Evolutionary conservation across 2,797 vertebrate genomes (phyloP).

Genomic region (Halcyon chelicuti): DNA sequence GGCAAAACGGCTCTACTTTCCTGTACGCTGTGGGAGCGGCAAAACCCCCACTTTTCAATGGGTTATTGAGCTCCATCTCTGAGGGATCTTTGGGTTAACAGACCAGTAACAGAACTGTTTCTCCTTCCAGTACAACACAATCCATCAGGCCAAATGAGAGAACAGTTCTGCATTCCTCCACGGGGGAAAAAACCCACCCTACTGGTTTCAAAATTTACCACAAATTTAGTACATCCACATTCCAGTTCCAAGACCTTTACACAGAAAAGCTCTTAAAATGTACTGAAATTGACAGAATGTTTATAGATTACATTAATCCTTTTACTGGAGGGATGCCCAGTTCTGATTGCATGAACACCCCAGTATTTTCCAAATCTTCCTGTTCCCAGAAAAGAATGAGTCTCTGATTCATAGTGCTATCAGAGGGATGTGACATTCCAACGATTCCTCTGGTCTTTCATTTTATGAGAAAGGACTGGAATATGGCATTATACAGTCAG

Average conservation of each 20-base stretch:
- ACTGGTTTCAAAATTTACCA: neutral
- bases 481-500: neutral
- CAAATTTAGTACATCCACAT: neutral
- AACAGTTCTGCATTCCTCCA: neutral
- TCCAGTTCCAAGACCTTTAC: neutral
- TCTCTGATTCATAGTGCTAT: no score
- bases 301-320: neutral
- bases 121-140: neutral
- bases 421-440: neutral
- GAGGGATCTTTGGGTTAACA: neutral
- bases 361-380: neutral
- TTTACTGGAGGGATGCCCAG: neutral
- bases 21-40: neutral
- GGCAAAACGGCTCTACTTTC: neutral
- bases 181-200: neutral
- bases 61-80: neutral
- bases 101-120: neutral
- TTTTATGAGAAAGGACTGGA: neutral
- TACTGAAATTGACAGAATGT: neutral
- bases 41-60: fast-evolving
- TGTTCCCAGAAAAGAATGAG: neutral
- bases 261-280: neutral
- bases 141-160: neutral
- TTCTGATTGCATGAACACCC: neutral
- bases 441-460: neutral